Evolutionary conservation across 2,113 vertebrate genomes (phyloP).

Genomic region (Passer montanus): DNA sequence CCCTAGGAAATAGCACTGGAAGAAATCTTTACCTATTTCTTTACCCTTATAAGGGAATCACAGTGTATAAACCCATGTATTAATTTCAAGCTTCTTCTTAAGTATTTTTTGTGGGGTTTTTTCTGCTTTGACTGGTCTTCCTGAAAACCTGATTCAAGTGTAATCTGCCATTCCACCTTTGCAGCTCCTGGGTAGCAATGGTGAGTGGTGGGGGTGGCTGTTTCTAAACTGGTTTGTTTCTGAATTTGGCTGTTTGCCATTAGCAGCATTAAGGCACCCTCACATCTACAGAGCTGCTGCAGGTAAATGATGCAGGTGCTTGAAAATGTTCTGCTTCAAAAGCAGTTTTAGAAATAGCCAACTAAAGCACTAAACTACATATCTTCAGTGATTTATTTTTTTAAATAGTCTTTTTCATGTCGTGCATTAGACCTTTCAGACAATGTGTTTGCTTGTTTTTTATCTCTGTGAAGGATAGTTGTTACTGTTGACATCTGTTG

Average conservation of each 20-base stretch:
- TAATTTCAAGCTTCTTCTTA: neutral
- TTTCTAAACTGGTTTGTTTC: neutral
- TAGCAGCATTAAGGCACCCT: neutral
- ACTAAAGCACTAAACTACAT: neutral
- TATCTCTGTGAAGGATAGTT: neutral
- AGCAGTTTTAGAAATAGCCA: neutral
- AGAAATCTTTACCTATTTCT: neutral
- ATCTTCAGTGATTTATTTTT: neutral
- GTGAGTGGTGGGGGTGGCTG: neutral
- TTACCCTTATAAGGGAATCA: neutral
- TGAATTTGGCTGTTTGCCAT: neutral
- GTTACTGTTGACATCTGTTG: neutral
- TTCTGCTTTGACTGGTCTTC: neutral
- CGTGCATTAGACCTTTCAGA: neutral
- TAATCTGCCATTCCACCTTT: neutral
- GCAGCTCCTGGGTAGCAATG: neutral
- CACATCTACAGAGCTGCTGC: neutral
- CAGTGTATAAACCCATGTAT: neutral
- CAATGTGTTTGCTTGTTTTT: neutral
- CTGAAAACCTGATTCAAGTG: neutral
- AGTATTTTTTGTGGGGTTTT: accelerated
- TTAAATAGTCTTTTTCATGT: neutral
- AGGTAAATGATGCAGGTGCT: slow-evolving; percentile 36
- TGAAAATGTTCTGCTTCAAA: neutral
- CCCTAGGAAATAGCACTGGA: neutral